Conservation (phyloP, 1,140 invertebrate species). For the Lordiphosa mommai region DNA sequence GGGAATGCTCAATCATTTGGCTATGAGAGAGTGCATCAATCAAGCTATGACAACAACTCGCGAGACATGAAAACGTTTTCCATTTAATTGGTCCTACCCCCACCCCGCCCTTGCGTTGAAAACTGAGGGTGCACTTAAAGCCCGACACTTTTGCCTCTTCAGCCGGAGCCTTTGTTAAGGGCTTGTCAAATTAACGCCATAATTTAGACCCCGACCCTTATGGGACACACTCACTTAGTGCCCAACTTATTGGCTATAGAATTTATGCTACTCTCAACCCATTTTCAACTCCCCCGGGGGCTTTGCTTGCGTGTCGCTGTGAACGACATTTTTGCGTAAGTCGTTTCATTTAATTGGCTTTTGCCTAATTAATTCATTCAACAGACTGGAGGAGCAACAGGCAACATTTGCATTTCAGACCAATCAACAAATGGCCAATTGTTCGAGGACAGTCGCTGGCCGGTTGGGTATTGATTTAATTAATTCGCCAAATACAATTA, state of each 20-base stretch:
- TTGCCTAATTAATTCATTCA: slow-evolving; percentile 72
- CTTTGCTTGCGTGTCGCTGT: slow-evolving; percentile 46
- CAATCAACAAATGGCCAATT: slow-evolving; percentile 37
- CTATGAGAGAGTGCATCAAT: slow-evolving; percentile 54
- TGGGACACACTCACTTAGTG: slow-evolving; percentile 42
- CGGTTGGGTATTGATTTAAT: slow-evolving; percentile 53
- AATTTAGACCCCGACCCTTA: slow-evolving; percentile 39
- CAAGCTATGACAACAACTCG: slow-evolving; percentile 50
- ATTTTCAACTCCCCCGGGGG: slow-evolving; percentile 23
- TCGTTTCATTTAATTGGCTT: slow-evolving; percentile 74
- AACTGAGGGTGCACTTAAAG: slow-evolving; percentile 30
- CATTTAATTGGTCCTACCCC: slow-evolving; percentile 53
- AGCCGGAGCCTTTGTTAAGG: background rate
- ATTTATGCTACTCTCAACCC: slow-evolving; percentile 35
- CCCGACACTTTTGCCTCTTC: slow-evolving; percentile 6
- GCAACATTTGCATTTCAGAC: slow-evolving; percentile 39
- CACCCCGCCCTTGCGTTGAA: slow-evolving; percentile 19
- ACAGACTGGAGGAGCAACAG: slow-evolving; percentile 19
- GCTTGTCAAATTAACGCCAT: slow-evolving; percentile 61
- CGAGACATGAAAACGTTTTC: slow-evolving; percentile 58
- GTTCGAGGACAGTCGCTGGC: slow-evolving; percentile 1
- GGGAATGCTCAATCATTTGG: slow-evolving; percentile 32
- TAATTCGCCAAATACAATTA: slow-evolving; percentile 70
- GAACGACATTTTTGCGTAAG: slow-evolving; percentile 44
- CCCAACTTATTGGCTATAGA: slow-evolving; percentile 49